phyloP scores from a whole-genome alignment of 2,888 invertebrate genomes.

The Eulithis testata region DNA sequence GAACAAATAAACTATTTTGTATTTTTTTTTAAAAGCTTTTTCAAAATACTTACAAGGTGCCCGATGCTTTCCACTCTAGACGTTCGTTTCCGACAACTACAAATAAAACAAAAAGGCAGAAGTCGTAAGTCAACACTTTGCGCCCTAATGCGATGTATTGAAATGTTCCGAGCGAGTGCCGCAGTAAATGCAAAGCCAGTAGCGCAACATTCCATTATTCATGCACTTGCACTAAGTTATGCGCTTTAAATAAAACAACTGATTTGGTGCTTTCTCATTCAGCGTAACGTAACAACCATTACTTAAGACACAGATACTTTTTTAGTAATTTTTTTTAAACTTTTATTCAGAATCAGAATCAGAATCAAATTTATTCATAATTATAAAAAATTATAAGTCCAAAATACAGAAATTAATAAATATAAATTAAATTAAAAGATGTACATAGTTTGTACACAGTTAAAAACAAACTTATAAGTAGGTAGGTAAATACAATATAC shows the following conservation, averaged over 20 bases:
- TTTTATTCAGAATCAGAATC: too few relatives aligned
- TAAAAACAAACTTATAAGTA: too few relatives aligned
- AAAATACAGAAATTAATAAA: too few relatives aligned
- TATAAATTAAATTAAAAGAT: too few relatives aligned
- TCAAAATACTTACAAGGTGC: conserved; percentile 5
- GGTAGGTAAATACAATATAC: too few relatives aligned
- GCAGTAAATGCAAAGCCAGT: conserved; percentile 15
- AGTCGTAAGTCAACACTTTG: conserved; percentile 5
- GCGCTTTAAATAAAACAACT: conserved; percentile 15
- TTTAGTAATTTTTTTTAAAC: too few relatives aligned
- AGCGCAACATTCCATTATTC: conserved; percentile 29
- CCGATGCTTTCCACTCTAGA: neutral
- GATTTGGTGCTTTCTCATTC: neutral
- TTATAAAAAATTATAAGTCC: too few relatives aligned
- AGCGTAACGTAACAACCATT: neutral
- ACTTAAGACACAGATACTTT: neutral
- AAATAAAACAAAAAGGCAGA: conserved; percentile 16
- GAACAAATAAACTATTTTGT: too few relatives aligned
- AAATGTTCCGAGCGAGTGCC: conserved; percentile 15
- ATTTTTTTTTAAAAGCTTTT: neutral
- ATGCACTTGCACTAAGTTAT: conserved; percentile 13
- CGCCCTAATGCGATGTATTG: conserved; percentile 23
- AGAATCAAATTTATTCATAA: too few relatives aligned
- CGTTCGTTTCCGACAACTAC: conserved; percentile 8
- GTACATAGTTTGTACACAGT: too few relatives aligned